Percentiles rank a stretch among this genome's conserved stretches.
phyloP scores from a whole-genome alignment of 2,797 vertebrate species.

The Sciaenops ocellatus region DNA sequence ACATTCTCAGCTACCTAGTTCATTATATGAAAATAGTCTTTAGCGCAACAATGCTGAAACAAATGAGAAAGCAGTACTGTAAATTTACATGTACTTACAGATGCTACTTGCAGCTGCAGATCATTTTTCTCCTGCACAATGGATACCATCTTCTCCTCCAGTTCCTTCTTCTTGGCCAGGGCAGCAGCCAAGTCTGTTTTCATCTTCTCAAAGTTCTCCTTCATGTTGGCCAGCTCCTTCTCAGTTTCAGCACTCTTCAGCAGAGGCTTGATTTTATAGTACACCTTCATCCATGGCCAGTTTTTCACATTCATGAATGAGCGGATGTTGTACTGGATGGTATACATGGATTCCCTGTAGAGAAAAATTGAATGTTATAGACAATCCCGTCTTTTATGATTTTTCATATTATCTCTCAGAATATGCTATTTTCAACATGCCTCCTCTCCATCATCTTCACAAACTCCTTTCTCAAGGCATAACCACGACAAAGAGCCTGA shows the following conservation, averaged over 20 bases:
- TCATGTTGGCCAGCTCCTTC: slow-evolving; percentile 92
- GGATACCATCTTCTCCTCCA: slow-evolving; percentile 92
- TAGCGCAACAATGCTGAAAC: neutral
- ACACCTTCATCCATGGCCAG: slow-evolving; percentile 96
- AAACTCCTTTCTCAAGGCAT: slow-evolving; percentile 87
- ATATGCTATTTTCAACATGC: slow-evolving; percentile 52
- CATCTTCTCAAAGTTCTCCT: slow-evolving; percentile 83
- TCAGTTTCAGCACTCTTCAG: slow-evolving; percentile 92
- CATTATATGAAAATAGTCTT: neutral
- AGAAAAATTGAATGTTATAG: slow-evolving; percentile 12
- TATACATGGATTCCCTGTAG: slow-evolving; percentile 86
- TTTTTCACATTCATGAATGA: slow-evolving; percentile 93
- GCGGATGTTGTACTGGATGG: slow-evolving; percentile 91
- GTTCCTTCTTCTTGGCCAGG: slow-evolving; percentile 90
- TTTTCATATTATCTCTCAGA: too few relatives aligned
- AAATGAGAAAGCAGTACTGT: too few relatives aligned
- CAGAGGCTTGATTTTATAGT: slow-evolving; percentile 94
- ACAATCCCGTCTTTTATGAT: rapidly evolving
- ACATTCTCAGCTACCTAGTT: slow-evolving; percentile 88
- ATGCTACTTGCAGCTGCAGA: slow-evolving; percentile 89
- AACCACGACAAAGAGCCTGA: slow-evolving; percentile 87
- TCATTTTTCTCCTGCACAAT: slow-evolving; percentile 93
- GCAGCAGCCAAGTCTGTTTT: slow-evolving; percentile 85
- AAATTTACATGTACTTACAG: slow-evolving; percentile 81
- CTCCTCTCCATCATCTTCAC: slow-evolving; percentile 88